Evolutionary conservation across 2,888 invertebrate genomes (phyloP).

Genomic region (Pemphredon lugubris): DNA sequence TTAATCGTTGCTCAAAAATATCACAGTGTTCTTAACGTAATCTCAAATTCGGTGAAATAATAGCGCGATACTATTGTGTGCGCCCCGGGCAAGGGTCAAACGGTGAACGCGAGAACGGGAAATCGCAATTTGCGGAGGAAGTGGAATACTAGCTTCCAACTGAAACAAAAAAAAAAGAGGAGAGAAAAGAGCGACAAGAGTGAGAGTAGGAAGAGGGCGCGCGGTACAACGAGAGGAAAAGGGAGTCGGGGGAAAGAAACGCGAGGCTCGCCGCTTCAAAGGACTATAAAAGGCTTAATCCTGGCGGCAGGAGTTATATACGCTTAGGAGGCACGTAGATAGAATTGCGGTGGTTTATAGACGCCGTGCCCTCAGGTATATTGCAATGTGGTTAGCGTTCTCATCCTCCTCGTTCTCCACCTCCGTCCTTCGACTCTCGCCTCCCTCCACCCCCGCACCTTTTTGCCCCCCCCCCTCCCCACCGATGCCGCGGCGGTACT

Average conservation of each 20-base stretch:
- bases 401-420: conserved; percentile 56
- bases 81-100: no score
- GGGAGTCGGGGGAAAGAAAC: conserved; percentile 29
- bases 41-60: no score
- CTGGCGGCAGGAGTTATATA: conserved; percentile 68
- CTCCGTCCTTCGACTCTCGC: conserved; percentile 39
- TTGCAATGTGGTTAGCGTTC: conserved; percentile 72
- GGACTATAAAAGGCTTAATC: conserved; percentile 73
- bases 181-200: background rate
- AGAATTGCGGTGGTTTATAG: conserved; percentile 77
- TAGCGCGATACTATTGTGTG: no score
- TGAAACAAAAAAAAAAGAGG: no score
- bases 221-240: conserved; percentile 19
- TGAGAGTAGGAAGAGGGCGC: conserved; percentile 1
- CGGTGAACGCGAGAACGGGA: no score
- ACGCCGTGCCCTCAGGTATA: conserved; percentile 69
- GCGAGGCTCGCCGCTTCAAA: conserved; percentile 57
- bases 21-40: no score
- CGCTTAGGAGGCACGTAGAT: conserved; percentile 67
- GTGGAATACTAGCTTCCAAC: no score
- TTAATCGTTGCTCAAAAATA: no score
- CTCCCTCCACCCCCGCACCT: no score
- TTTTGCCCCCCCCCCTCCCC: no score
- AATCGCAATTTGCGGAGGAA: no score
- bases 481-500: no score